Percentiles rank a stretch among this genome's conserved stretches.
phyloP scores from a whole-genome alignment of 2,888 invertebrate genomes.

The Xestia xanthographa region DNA sequence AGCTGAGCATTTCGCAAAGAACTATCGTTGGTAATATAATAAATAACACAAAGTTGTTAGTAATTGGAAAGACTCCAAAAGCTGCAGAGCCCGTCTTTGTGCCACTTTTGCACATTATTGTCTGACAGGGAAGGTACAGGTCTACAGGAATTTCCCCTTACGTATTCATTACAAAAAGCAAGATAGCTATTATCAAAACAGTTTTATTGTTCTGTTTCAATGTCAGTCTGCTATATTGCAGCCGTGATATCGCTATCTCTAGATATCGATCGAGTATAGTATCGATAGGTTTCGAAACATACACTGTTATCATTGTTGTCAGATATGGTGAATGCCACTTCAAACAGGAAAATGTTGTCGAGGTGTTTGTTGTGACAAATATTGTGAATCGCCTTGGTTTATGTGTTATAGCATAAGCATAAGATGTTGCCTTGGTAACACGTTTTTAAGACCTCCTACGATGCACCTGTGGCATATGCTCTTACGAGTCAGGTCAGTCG shows the following conservation, averaged over 20 bases:
- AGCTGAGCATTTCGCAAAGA: background rate
- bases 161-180: background rate
- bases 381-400: background rate
- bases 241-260: constrained; percentile 31
- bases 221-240: constrained; percentile 33
- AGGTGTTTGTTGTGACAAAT: constrained; percentile 12
- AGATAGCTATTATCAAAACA: constrained; percentile 17
- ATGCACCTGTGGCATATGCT: constrained; percentile 4
- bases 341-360: constrained; percentile 10
- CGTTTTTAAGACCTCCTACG: background rate
- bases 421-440: background rate
- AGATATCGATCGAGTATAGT: constrained; percentile 51
- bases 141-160: background rate
- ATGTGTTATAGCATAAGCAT: background rate
- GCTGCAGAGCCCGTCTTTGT: background rate
- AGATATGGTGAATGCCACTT: constrained; percentile 21
- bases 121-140: background rate
- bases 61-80: background rate
- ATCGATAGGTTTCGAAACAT: constrained; percentile 41
- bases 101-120: background rate
- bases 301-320: constrained; percentile 37
- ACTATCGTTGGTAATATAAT: too few relatives aligned
- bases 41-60: too few relatives aligned
- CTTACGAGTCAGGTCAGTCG: background rate
- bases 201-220: constrained; percentile 35